Conservation (phyloP, 37 sponge, comb jelly and placozoan species). For the Tethya wilhelma region DNA sequence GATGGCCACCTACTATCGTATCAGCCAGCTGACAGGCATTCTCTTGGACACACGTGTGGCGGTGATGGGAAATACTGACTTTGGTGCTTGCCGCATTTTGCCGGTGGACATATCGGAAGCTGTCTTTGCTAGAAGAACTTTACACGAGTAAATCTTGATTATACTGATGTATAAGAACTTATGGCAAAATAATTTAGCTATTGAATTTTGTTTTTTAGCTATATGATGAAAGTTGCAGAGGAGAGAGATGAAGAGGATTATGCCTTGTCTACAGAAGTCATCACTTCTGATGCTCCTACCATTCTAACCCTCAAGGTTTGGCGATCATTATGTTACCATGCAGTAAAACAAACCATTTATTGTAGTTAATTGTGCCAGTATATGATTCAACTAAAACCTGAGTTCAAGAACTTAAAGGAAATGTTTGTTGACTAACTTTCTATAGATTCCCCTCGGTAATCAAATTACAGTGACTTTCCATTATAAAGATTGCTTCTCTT, state of each 20-base stretch:
- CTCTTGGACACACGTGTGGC: constrained; percentile 9
- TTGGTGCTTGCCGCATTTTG: neutral
- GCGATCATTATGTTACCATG: neutral
- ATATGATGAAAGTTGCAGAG: constrained; percentile 23
- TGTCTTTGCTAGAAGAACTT: constrained; percentile 30
- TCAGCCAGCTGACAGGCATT: constrained; percentile 33
- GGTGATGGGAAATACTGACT: neutral
- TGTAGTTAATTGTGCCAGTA: neutral
- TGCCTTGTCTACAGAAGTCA: constrained; percentile 34
- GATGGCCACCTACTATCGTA: constrained; percentile 9
- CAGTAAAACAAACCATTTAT: neutral
- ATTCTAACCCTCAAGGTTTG: constrained; percentile 49
- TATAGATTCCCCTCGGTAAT: constrained; percentile 31
- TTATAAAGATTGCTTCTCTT: constrained; percentile 28
- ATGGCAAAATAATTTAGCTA: neutral
- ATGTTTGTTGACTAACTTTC: neutral
- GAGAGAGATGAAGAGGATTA: constrained; percentile 40
- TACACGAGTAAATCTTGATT: constrained; percentile 19
- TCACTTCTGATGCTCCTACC: neutral
- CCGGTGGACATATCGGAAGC: constrained; percentile 20
- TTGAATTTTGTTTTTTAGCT: constrained; percentile 16
- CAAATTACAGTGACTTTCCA: constrained; percentile 34
- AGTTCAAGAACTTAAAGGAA: too few relatives aligned
- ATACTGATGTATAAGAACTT: neutral
- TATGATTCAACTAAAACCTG: too few relatives aligned